Evolutionary conservation across 2,797 vertebrate species (phyloP).

Genomic region (Gobio occitaniae): DNA sequence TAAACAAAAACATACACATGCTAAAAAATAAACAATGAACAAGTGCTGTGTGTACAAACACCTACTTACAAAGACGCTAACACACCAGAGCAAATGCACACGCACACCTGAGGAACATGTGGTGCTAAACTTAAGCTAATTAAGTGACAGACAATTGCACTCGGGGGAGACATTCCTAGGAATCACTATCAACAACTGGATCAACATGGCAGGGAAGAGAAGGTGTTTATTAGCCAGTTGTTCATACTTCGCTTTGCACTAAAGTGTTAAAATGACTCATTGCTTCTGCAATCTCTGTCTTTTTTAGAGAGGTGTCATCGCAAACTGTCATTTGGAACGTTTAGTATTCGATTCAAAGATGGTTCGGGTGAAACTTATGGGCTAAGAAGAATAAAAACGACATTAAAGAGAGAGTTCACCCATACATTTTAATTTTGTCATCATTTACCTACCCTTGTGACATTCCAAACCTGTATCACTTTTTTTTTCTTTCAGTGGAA

Average conservation of each 20-base stretch:
- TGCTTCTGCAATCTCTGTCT: constrained; percentile 48
- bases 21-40: constrained; percentile 49
- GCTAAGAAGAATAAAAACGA: background rate
- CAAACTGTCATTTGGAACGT: constrained; percentile 32
- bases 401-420: background rate
- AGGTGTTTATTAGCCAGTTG: constrained; percentile 72
- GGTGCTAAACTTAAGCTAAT: constrained; percentile 79
- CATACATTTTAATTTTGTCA: background rate
- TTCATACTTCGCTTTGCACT: constrained; percentile 56
- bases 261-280: constrained; percentile 59
- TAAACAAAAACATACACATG: constrained; percentile 48
- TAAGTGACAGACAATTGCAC: constrained; percentile 80
- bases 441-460: background rate
- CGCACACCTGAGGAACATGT: constrained; percentile 73
- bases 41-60: constrained; percentile 53
- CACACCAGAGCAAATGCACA: constrained; percentile 53
- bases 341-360: constrained; percentile 19
- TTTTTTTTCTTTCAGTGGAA: no score
- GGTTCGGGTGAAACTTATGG: background rate
- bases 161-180: constrained; percentile 71
- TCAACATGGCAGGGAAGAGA: constrained; percentile 67
- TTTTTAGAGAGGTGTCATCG: constrained; percentile 49
- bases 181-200: constrained; percentile 73
- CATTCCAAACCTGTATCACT: background rate
- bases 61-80: constrained; percentile 60